These are phyloP conservation scores for Benitochromis conjunctus DNA, from an alignment of 2,113 vertebrate genomes.

Conservation along the genomic window DNA sequence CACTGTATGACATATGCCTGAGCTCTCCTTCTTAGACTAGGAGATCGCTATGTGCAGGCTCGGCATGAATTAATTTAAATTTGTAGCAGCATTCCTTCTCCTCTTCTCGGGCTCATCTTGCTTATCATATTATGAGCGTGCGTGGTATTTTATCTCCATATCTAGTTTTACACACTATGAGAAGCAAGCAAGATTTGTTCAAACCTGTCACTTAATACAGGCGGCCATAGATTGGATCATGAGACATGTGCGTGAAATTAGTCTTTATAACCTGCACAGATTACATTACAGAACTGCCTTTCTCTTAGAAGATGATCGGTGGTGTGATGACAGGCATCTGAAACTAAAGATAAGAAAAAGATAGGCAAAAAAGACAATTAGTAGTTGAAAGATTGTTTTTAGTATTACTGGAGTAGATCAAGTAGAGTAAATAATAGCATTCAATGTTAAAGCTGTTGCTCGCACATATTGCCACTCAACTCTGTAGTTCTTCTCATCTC, in stretches of 20 bases:
- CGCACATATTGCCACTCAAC: background rate
- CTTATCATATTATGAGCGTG: background rate
- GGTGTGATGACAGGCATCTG: background rate
- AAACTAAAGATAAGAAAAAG: background rate
- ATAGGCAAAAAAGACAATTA: background rate
- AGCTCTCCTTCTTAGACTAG: background rate
- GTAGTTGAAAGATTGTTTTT: background rate
- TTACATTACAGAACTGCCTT: background rate
- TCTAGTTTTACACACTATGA: background rate
- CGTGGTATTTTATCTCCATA: background rate
- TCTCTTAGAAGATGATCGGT: background rate
- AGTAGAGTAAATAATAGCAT: background rate
- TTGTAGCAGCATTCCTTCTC: background rate
- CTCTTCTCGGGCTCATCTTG: background rate
- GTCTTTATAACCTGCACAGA: background rate
- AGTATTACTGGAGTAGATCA: background rate
- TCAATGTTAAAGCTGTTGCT: background rate
- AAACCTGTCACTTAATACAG: background rate
- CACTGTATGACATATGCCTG: background rate
- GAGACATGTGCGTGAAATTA: background rate
- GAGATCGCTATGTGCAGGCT: background rate
- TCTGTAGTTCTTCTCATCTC: background rate
- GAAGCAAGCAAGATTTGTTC: background rate
- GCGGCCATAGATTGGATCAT: background rate
- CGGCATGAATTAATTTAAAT: constrained; percentile 1